Evolutionary conservation across 2,888 invertebrate species (phyloP), one percentile per base, ranked within the genome.

Genomic region (Pristionchus arcanus): DNA sequence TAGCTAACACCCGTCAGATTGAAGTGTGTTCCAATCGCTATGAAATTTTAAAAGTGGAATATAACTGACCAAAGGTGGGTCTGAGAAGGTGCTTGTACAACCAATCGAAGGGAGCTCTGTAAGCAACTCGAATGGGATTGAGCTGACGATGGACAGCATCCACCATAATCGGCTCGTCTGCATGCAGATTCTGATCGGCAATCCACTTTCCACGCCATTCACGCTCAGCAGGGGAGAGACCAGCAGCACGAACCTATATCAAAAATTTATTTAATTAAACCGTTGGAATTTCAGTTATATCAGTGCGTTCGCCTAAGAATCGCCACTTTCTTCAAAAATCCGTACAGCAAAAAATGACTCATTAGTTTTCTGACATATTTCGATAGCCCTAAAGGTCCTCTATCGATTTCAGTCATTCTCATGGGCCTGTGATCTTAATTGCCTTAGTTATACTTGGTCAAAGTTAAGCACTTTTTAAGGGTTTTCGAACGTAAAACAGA

Each of bases 151-250:
- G 92, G 42, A 94, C 94, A n/a, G 94, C 94, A 90, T 95, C 94
- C 42, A 95, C 94, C 66, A 92, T 92, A 81, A 94, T 92, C 63
- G 95, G 95, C 91, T 95, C 95, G 90, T 95, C 95, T 68, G 95
- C 92, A 89, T 95, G 95, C 63, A 95, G 92, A 77, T 95, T 93
- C 90, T 95, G 95, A 83, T 94, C 94, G 84, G 91, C 90, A 31
- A 93, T 90, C 93, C 93, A 93, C 89, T 93, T 93, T 90, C 90
- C 91, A 89, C 95, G 92, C 95, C 95, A 95, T 90, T 94, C 94
- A 66, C 95, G 90, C 88, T 95, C 95, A n/a, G 94, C 94, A 15
- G 93, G 92, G 37, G 92, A 91, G 88, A 95, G 91, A 31, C 95
- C 95, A 49, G 93, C 91, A 16, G 94, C 93, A 87, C 95, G 93